Evolutionary conservation across 2,888 invertebrate species (phyloP).

Genomic region (Operophtera brumata): DNA sequence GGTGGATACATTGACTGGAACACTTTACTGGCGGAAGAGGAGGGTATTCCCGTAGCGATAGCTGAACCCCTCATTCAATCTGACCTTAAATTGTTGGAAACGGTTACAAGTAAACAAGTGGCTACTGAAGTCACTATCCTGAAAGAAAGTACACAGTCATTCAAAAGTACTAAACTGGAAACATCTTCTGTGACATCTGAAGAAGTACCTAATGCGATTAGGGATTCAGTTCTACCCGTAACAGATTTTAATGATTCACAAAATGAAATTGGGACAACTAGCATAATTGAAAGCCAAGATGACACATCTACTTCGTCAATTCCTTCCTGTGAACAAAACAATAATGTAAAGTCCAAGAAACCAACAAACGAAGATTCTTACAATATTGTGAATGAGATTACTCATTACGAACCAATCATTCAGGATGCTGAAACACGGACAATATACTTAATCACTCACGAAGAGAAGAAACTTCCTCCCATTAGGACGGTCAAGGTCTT

Average conservation of each 20-base stretch:
- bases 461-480: constrained; percentile 85
- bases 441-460: constrained; percentile 86
- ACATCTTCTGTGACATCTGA: constrained; percentile 15
- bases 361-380: constrained; percentile 50
- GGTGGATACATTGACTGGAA: constrained; percentile 72
- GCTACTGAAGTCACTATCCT: constrained; percentile 72
- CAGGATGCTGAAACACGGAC: constrained; percentile 66
- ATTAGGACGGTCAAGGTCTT: constrained; percentile 78
- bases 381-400: constrained; percentile 59
- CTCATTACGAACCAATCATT: constrained; percentile 51
- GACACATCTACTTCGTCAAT: constrained; percentile 31
- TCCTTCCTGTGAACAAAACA: constrained; percentile 63
- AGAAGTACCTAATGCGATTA: constrained; percentile 5
- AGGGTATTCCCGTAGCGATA: constrained; percentile 46
- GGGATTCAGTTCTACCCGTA: constrained; percentile 1
- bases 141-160: constrained; percentile 45
- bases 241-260: constrained; percentile 11
- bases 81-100: constrained; percentile 29
- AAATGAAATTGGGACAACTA: background rate
- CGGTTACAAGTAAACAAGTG: constrained; percentile 42
- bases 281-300: constrained; percentile 19
- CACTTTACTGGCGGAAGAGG: constrained; percentile 67
- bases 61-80: constrained; percentile 47
- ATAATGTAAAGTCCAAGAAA: constrained; percentile 63
- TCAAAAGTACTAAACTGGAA: constrained; percentile 32